Base-by-base conservation (phyloP, 2,888 invertebrate genomes). In the Drosophila kanekoi region DNA sequence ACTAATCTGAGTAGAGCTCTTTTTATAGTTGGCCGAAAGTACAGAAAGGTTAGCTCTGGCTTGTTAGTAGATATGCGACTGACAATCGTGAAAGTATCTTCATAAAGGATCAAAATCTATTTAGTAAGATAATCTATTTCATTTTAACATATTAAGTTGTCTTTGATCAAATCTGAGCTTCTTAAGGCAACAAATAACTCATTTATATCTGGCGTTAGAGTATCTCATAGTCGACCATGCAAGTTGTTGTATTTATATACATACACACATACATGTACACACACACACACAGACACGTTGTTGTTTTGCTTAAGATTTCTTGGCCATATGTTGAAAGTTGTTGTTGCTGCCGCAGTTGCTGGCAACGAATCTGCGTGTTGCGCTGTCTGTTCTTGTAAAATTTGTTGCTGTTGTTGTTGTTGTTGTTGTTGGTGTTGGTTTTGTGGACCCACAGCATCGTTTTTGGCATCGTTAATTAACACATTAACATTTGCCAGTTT, bases 381-480 rank as follows among this genome's bases (percentile, higher is more conserved):
- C 14, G 56, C 48, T 43, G 56, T 72, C 63, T 62, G 54, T 56
- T 80, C 35, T 32, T 47, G 20, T 44, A 10, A 41, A 41, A 35
- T 37, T 59, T 43, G 52, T 40, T 72, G 44, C 70, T 69, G 64
- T 59, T 43, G 52, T 63, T 65, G 44, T 59, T 43, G 52, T 63
- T 65, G 44, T 41, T 45, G 35, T 9, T 62, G 57, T 56, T 69
- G 53, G 41, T 63, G 53, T 65, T 70, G 56, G 65, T 77, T 51
- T 70, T 60, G 73, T 60, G 69, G 89, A 90, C 90, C 89, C 81
- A 89, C 90, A 90, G 85, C 90, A 82, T 65, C 82, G 90, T 78
- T 81, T 84, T 81, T 78, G 79, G 45, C 72, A 77, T 75, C 79
- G 85, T 90, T 92, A 92, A 91, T 91, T 91, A 91, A 92, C 91